A percentile compares a stretch with the other conserved stretches of the same genome.
phyloP scores from a whole-genome alignment of 2,797 vertebrate genomes.

The Dicrostonyx torquatus region DNA sequence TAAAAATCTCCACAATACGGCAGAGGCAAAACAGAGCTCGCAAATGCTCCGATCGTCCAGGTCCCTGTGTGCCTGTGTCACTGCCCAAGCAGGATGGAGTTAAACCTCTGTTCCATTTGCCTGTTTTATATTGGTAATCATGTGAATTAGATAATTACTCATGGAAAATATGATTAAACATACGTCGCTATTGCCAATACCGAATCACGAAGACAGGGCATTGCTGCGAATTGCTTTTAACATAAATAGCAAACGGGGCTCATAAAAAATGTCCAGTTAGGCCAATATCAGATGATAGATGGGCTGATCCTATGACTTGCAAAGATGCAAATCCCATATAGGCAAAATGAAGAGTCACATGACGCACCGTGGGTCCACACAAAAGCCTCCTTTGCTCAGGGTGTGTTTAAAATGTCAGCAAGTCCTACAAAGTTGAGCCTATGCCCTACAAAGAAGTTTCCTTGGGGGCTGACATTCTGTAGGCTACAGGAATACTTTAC shows the following conservation, averaged over 20 bases:
- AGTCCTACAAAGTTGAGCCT: constrained; percentile 69
- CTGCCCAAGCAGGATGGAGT: constrained; percentile 74
- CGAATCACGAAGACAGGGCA: constrained; percentile 71
- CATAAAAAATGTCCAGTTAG: constrained; percentile 78
- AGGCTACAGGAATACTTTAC: constrained; percentile 68
- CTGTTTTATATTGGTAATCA: constrained; percentile 83
- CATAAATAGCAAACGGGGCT: constrained; percentile 75
- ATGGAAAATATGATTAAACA: constrained; percentile 83
- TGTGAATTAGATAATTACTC: constrained; percentile 83
- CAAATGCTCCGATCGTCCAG: background rate
- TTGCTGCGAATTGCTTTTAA: constrained; percentile 78
- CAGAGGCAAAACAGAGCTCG: constrained; percentile 71
- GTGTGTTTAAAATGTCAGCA: constrained; percentile 43
- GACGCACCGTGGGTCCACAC: constrained; percentile 29
- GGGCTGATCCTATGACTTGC: constrained; percentile 72
- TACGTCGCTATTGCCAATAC: constrained; percentile 79
- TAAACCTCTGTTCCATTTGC: constrained; percentile 78
- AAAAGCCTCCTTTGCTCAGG: constrained; percentile 47
- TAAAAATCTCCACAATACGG: constrained; percentile 72
- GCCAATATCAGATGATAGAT: constrained; percentile 78
- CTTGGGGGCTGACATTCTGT: constrained; percentile 65
- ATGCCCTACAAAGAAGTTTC: constrained; percentile 70
- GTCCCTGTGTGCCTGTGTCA: constrained; percentile 45
- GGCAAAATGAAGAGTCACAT: background rate
- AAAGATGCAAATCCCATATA: constrained; percentile 61